phyloP scores from a whole-genome alignment of 2,797 vertebrate genomes.

The Enteromius mattozi region DNA sequence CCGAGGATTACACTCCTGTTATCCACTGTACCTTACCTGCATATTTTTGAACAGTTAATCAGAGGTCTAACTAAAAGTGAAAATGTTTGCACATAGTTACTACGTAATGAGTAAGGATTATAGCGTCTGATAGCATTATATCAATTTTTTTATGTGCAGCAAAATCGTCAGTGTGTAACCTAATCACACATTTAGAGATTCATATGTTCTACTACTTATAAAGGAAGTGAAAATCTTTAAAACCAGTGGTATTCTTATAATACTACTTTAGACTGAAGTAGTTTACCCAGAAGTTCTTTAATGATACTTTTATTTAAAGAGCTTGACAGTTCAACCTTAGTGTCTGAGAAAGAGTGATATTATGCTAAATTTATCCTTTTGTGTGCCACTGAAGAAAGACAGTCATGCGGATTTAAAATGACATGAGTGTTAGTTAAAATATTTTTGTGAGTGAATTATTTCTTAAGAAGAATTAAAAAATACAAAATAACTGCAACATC shows the following conservation, averaged over 20 bases:
- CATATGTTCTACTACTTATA: not conserved
- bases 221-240: not conserved
- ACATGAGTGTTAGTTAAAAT: not conserved
- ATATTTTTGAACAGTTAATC: not conserved
- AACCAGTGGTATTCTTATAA: not conserved
- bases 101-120: not conserved
- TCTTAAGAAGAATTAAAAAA: not conserved
- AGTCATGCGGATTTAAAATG: not conserved
- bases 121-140: not conserved
- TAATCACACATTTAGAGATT: not conserved
- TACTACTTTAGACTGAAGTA: not conserved
- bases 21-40: not conserved
- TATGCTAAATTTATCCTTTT: not conserved
- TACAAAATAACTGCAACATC: not conserved
- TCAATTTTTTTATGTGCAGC: not conserved
- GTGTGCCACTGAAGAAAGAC: not conserved
- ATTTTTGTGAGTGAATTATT: not conserved
- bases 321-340: not conserved
- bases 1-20: slow-evolving; percentile 24
- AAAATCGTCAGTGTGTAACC: slow-evolving; percentile 8
- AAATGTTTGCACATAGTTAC: not conserved
- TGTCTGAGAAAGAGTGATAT: not conserved
- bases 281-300: not conserved
- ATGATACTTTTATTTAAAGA: too few species aligned
- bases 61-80: slow-evolving; percentile 18